These are phyloP conservation scores for Caenorhabditis sp. DNA, from an alignment of 2,888 invertebrate genomes.

Conservation along the genomic window DNA sequence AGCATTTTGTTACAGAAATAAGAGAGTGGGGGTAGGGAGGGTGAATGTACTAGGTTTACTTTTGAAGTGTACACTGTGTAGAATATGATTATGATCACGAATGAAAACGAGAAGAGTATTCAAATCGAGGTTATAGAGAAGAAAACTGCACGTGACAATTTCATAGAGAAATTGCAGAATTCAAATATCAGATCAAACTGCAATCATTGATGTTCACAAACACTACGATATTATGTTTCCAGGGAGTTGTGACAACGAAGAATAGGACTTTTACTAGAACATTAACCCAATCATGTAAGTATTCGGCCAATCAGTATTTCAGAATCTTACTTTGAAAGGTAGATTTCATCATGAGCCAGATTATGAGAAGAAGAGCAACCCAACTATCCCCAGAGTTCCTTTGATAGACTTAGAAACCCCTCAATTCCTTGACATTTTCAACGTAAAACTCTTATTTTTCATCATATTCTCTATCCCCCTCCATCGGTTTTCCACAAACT, in stretches of 20 bases:
- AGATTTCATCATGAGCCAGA: no score
- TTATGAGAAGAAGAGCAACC: no score
- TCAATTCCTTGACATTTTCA: no score
- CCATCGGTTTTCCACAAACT: neutral
- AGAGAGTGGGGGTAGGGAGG: neutral
- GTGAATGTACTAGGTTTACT: slow-evolving; percentile 4
- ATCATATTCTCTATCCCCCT: neutral
- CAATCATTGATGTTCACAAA: slow-evolving; percentile 5
- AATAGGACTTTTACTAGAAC: neutral
- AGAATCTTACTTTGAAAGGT: no score
- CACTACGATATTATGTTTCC: neutral
- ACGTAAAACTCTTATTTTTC: neutral
- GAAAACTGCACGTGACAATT: slow-evolving; percentile 16
- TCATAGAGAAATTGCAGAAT: neutral
- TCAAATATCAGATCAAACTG: slow-evolving; percentile 1
- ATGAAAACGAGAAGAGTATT: slow-evolving; percentile 10
- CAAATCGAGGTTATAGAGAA: slow-evolving; percentile 19
- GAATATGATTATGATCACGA: slow-evolving; percentile 34
- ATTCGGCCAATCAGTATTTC: no score
- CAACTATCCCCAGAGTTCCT: no score
- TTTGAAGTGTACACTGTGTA: slow-evolving; percentile 29
- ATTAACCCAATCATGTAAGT: no score
- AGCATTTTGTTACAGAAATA: neutral
- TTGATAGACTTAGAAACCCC: no score
- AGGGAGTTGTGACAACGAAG: neutral